Evolutionary conservation across 2,888 invertebrate species (phyloP), one percentile per base, ranked within the genome.

Genomic region (Sinotaia quadrata): DNA sequence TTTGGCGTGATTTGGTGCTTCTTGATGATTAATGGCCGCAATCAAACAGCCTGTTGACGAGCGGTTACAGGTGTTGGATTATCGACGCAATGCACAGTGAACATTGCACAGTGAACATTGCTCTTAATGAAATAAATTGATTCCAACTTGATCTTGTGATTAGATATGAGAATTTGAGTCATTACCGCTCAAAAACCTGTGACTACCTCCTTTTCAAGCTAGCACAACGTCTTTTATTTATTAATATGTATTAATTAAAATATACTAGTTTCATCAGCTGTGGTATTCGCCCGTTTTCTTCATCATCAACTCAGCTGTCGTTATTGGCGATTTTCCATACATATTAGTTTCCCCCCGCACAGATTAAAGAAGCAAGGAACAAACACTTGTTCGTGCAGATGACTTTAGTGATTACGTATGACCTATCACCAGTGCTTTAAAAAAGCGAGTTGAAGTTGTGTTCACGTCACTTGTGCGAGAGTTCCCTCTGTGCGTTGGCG

Each of bases 231-330:
- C 27, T 61, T 58, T 36, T 51, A 51, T 61, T 18, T 61, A 61
- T 51, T 61, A 47, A 61, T 61, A 15, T 44, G 36, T 33, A 12
- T 61, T 61, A 61, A 61, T 61, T 61, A 61, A 61, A 61, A 36
- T 10, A 12, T 34, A 36, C 15, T 47, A 18, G 8, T 41, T 47
- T n/a, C 47, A 47, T n/a, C 47, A 21, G 47, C 47, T 24, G 41
- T 41, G 41, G 41, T 18, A 18, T 18, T n/a, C 47, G 47, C 47
- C 18, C 24, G 21, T n/a, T 47, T 47, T 56, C 21, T 29, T 29
- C 18, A 10, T 56, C 56, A 31, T n/a, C 12, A 7, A 7, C 47
- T 47, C 47, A 47, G 47, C 47, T 47, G 47, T 47, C 18, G 47
- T 47, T 24, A 47, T 24, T 7, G 47, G 47, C 15, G 56, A 18